These are phyloP conservation scores for Rhinoderma darwinii DNA, from an alignment of 2,113 vertebrate genomes.

Conservation along the genomic window DNA sequence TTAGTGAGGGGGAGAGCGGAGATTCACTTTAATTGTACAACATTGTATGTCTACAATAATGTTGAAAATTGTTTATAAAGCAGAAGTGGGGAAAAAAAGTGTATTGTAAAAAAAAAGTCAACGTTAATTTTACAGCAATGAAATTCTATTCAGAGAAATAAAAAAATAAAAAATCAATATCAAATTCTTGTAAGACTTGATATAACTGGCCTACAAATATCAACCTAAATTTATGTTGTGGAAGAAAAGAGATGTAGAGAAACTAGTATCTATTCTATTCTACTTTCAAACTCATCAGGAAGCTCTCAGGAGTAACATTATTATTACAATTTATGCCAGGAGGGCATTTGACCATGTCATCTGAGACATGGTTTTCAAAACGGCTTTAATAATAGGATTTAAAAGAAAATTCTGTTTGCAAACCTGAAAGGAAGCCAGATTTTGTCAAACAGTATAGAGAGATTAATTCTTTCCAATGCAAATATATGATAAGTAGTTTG, in stretches of 20 bases:
- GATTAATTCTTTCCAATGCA: not conserved
- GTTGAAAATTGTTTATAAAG: not conserved
- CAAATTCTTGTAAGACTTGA: not conserved
- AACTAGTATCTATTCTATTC: constrained; percentile 16
- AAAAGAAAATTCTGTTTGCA: not conserved
- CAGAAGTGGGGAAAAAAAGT: not conserved
- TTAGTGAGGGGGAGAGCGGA: not conserved
- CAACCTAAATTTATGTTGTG: not conserved
- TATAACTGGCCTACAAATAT: constrained; percentile 9
- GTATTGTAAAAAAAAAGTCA: not conserved
- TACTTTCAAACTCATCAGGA: constrained; percentile 8
- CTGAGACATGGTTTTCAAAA: not conserved
- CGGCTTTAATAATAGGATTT: not conserved
- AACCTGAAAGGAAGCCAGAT: not conserved
- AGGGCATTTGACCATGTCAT: not conserved
- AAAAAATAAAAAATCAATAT: not conserved
- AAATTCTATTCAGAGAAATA: not conserved
- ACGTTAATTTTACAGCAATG: not conserved
- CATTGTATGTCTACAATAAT: not conserved
- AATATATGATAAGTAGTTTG: not conserved
- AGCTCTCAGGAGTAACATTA: constrained; percentile 4
- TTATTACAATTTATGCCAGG: constrained; percentile 27
- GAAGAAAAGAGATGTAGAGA: not conserved
- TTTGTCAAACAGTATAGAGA: not conserved
- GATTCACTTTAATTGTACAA: not conserved